Base-by-base conservation (phyloP, 2,797 vertebrate genomes). In the Acrocephalus scirpaceus region DNA sequence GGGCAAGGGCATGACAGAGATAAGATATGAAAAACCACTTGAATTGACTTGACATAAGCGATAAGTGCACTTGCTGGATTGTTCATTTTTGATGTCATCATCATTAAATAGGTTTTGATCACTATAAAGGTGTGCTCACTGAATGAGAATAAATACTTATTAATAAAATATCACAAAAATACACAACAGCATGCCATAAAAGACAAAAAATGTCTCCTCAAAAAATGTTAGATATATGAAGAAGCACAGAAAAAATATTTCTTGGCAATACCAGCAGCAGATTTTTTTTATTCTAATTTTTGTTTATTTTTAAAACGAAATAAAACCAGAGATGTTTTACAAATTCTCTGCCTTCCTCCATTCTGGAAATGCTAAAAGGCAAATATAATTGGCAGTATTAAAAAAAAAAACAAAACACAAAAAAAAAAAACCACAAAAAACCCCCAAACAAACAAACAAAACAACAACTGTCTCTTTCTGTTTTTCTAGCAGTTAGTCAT, bases 1-100 rank as follows among this genome's bases (percentile, higher is more conserved):
- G 23, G 96, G 96, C 95, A 98, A 98, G 96, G 97, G 50, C 95
- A 93, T 92, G 76, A 42, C 56, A 89, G 36, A 95, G 90, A 93
- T 95, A 98, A 96, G 19, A 84, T 16, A 76, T 79, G 53, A 71
- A 70, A 90, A 92, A 91, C 19, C 86, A 93, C 67, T 93, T 74
- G 75, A 97, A 76, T 71, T 77, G 64, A 88, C 48, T 90, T 91
- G 78, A 86, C 83, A 80, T 69, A 92, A 95, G 57, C 0, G 12
- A 88, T 86, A 90, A 92, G 22, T 47, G 8, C 62, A 69, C 56
- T 44, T 21, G n/a, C 80, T 4, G 7, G 44, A 78, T 92, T 94
- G 60, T 60, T 96, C 58, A 90, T 82, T 88, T 94, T 94, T 93
- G 77, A 91, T 75, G 73, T 13, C 54, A 78, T 64, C 47, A 47